Base-by-base conservation (phyloP, 92 coral and sea anemone genomes). In the Virgularia gustaviana region DNA sequence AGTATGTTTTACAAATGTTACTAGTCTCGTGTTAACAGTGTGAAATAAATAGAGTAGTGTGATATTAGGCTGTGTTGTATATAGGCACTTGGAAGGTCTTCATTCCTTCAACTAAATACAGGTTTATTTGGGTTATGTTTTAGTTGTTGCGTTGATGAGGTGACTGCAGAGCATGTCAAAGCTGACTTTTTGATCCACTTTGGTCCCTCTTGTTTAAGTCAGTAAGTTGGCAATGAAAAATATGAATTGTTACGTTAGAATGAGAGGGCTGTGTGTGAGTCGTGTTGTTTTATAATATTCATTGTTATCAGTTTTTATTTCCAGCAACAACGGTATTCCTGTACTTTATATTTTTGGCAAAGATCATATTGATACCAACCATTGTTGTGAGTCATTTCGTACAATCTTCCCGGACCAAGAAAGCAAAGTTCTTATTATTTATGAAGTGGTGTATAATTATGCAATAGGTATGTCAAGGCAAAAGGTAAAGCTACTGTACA, bases 111-210 rank as follows among this genome's bases (percentile, higher is more conserved):
- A 8, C 18, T 8, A 22, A 0, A 20, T 33, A 15, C 11, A 18
- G 10, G 10, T 1, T 6, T 28, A 38, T 27, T n/a, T 9, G 15
- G 29, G 56, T 6, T 44, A 20, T 66, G 33, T 12, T 63, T 32
- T 55, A 90, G 98, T 57, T 92, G 98, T 36, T 92, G 98, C 71
- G 87, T 92, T 8, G 98, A 92, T 87, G 98, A 92, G 56, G 86
- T 92, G 8, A 90, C 98, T 5, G 98, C 98, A 55, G 90, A 89
- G 38, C 98, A 92, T 78, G 81, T 84, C 33, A 71, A 87, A 36
- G 98, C 96, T 12, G 98, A 92, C 38, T 71, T 85, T 51, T 82
- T 89, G 6, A 85, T 92, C 64, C 98, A 92, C 55, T 92, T 84
- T 80, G 98, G 98, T 33, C 77, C 84, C 64, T 84, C 98, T 42